A percentile compares a stretch with the other conserved stretches of the same genome.
These are phyloP conservation scores for Troides helena DNA, from an alignment of 2,888 invertebrate species.

Conservation along the genomic window DNA sequence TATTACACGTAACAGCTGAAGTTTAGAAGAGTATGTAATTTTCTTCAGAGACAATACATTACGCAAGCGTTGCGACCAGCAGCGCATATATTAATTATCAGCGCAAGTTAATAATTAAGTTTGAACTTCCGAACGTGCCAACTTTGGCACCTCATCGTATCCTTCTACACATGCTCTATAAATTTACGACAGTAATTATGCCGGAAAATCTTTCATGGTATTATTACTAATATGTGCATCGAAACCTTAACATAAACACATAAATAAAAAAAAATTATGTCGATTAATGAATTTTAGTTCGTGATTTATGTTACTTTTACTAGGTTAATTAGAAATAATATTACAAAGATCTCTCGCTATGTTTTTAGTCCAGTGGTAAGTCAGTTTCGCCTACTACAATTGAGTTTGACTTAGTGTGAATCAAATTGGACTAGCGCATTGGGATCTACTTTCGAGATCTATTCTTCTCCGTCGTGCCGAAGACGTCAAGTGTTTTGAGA, in stretches of 20 bases:
- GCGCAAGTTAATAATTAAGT: conserved; percentile 69
- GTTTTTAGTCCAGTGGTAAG: too few species aligned
- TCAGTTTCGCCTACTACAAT: too few species aligned
- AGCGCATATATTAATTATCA: conserved; percentile 65
- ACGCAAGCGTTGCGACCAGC: conserved; percentile 47
- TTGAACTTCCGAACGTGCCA: conserved; percentile 60
- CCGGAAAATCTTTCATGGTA: conserved; percentile 32
- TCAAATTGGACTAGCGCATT: too few species aligned
- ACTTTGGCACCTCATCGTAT: conserved; percentile 62
- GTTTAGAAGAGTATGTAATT: conserved; percentile 17
- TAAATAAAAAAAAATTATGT: too few species aligned
- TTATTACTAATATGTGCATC: neutral
- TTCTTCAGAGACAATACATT: conserved; percentile 33
- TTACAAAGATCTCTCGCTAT: too few species aligned
- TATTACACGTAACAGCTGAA: neutral
- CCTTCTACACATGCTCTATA: conserved; percentile 39
- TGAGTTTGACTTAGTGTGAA: too few species aligned
- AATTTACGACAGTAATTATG: conserved; percentile 61
- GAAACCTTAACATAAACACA: neutral
- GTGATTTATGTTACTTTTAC: too few species aligned
- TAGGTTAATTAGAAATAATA: too few species aligned
- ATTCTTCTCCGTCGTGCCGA: too few species aligned
- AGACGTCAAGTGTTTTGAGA: too few species aligned
- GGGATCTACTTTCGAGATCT: too few species aligned
- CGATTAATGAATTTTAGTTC: too few species aligned